phyloP scores from a whole-genome alignment of 2,797 vertebrate species.

The Otus scops region DNA sequence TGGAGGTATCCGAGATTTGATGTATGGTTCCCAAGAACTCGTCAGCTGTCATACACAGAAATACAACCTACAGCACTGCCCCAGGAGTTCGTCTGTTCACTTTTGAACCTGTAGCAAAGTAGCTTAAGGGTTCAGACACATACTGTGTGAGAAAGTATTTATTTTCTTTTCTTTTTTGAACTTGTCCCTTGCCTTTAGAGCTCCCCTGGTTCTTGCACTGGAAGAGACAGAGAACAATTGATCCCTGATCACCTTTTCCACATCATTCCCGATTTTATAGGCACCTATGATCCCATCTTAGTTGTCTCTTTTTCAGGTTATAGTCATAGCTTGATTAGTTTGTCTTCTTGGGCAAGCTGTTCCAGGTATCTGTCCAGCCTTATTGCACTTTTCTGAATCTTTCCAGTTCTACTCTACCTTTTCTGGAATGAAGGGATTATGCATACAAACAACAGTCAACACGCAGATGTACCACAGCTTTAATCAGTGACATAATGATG shows the following conservation, averaged over 20 bases:
- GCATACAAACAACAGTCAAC: background rate
- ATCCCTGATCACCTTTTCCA: rapidly evolving
- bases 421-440: background rate
- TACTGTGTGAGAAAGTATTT: background rate
- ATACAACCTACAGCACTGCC: background rate
- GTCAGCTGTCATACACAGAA: background rate
- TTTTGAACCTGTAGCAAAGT: background rate
- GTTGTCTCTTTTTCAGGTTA: background rate
- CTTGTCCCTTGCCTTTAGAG: background rate
- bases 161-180: background rate
- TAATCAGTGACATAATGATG: background rate
- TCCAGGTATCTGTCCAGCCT: background rate
- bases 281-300: background rate
- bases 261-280: background rate
- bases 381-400: background rate
- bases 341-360: background rate
- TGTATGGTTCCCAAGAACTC: background rate
- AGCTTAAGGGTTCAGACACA: background rate
- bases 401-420: background rate
- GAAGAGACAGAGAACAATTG: background rate
- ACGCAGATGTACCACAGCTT: background rate
- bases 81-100: background rate
- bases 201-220: background rate
- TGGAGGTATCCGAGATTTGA: background rate
- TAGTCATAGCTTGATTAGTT: background rate